Base-by-base conservation (phyloP, 2,797 vertebrate species). In the Botia almorhae region DNA sequence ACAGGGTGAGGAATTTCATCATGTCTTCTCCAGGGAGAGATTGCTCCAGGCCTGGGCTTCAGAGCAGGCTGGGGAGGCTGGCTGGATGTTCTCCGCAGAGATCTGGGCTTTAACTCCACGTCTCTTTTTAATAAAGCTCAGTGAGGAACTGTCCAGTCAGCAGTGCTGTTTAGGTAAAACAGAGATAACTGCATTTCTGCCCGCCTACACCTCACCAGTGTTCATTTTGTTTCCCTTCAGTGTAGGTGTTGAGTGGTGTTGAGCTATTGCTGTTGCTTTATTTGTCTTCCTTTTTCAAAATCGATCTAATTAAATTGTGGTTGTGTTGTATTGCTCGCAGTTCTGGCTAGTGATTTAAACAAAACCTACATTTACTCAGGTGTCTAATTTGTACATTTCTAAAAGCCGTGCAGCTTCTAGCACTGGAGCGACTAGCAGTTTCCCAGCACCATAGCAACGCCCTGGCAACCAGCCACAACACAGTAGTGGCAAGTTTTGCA, bases 111-210 rank as follows among this genome's bases (percentile, higher is more conserved):
- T 79, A 74, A 69, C 33, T 80, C n/a, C 63, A 23, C 76, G 61
- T 56, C 39, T 14, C 12, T 80, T 78, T 82, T 80, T 85, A 87
- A 87, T 87, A 81, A 80, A 55, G 17, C 68, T 73, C 48, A 13
- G 23, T 33, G 43, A 64, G 50, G 82, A 81, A 81, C 58, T 17
- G 21, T 73, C 36, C 5, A 61, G 56, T 80, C 76, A 83, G 82
- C 82, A 83, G 17, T 14, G 33, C 72, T 79, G 61, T 64, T 64
- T 14, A 55, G 36, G 50, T 60, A 56, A 61, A 74, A 60, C 58
- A 61, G 1, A 39, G 17, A 60, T 23, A 61, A 83, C 50, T 56
- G 53, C 26, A 43, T 7, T 36, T 68, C 64, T 58, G 64, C 65
- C 64, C 43, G 29, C 10, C n/a, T 48, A 64, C 12, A 51, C 70